Evolutionary conservation across 1,140 invertebrate genomes (phyloP), one percentile per base, ranked within the genome.

Genomic region (Euwallacea similis): DNA sequence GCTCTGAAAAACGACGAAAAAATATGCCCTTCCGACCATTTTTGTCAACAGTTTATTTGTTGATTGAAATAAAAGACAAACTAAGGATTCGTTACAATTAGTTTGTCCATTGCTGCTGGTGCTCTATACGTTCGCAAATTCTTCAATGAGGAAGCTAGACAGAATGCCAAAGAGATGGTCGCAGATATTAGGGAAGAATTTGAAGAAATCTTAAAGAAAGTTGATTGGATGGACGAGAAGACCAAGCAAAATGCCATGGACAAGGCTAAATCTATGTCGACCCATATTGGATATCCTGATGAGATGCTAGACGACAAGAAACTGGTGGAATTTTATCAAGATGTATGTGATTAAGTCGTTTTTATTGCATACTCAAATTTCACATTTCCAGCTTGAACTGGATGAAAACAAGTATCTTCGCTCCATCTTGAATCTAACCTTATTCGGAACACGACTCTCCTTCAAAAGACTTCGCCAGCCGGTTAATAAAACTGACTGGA

Each of bases 171-270:
- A 60, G 85, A 87, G 69, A 90, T 92, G 88, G 89, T 91, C 2
- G 74, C 80, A 56, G 88, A 87, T 76, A 88, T 93, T 15, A 81
- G 87, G 47, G 76, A 83, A 11, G 86, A 90, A 60, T 85, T 87
- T 54, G 74, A 83, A 9, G 78, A 83, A 54, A 83, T 90, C 2
- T 76, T 93, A 0, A 81, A 86, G 46, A 84, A 86, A 69, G 85
- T 88, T 8, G 85, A 88, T 50, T 93, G 91, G 91, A 88, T 93
- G 85, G 90, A 92, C 74, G 80, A 84, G 7, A 82, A 85, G 41
- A 92, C 91, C 1, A 84, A 83, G 65, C 77, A 76, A 68, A 83
- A 83, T 66, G 88, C 88, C 7, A 67, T 87, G 56, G 82, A 84
- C 0, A 89, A 89, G 78, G 84, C 85, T 7, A 79, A 82, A 16